phyloP scores from a whole-genome alignment of 1,140 invertebrate species.

The Drosophila funebris region DNA sequence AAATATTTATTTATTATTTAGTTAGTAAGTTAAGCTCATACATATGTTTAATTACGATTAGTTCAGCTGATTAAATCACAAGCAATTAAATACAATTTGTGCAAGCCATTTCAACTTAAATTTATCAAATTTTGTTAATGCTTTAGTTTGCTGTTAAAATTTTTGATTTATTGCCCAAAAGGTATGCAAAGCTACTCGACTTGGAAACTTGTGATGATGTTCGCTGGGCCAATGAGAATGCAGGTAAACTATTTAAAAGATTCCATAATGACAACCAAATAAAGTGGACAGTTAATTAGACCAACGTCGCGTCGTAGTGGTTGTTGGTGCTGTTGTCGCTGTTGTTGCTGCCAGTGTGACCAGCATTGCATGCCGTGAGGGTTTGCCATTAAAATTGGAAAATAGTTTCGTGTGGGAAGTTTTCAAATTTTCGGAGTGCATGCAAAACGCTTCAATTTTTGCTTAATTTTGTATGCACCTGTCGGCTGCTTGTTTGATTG shows the following conservation, averaged over 20 bases:
- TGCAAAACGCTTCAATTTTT: slow-evolving; percentile 21
- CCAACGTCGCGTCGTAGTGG: background rate
- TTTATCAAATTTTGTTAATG: background rate
- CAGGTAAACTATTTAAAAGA: slow-evolving; percentile 26
- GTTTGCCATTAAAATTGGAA: slow-evolving; percentile 65
- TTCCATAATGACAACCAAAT: slow-evolving; percentile 53
- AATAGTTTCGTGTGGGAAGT: slow-evolving; percentile 58
- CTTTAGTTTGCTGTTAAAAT: background rate
- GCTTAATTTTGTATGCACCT: slow-evolving; percentile 30
- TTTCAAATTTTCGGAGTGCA: slow-evolving; percentile 42
- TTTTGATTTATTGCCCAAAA: background rate
- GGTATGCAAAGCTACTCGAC: slow-evolving; percentile 1
- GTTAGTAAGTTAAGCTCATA: too few species aligned
- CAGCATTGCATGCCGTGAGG: slow-evolving; percentile 41
- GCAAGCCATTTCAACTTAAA: too few species aligned
- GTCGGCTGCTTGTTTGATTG: background rate
- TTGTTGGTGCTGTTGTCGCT: background rate
- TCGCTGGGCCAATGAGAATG: background rate
- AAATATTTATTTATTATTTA: too few species aligned
- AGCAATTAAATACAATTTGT: too few species aligned
- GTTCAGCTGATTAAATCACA: too few species aligned
- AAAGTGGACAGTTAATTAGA: slow-evolving; percentile 61
- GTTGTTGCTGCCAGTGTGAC: slow-evolving; percentile 5
- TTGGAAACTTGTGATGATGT: slow-evolving; percentile 3
- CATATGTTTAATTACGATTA: too few species aligned